These are phyloP conservation scores for Ptyas mucosa DNA, from an alignment of 2,113 vertebrate genomes.

Conservation along the genomic window DNA sequence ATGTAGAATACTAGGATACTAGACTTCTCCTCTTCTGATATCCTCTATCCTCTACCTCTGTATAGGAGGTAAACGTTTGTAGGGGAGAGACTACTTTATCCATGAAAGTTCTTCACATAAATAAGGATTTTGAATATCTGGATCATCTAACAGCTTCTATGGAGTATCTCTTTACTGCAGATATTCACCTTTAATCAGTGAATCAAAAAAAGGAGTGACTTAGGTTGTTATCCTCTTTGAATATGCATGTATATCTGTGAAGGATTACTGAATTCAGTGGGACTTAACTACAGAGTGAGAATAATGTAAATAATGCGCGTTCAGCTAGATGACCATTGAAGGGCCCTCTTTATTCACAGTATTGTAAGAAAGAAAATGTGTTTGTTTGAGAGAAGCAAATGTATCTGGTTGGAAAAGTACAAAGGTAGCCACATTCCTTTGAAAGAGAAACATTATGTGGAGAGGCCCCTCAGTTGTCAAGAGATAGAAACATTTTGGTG, in stretches of 20 bases:
- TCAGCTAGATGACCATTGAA: too few relatives aligned
- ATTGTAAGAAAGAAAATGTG: too few relatives aligned
- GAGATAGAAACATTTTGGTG: too few relatives aligned
- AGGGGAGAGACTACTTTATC: background rate
- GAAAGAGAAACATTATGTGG: too few relatives aligned
- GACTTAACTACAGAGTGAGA: background rate
- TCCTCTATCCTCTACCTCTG: too few relatives aligned
- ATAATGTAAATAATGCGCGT: too few relatives aligned
- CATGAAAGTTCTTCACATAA: too few relatives aligned
- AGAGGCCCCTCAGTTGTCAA: too few relatives aligned
- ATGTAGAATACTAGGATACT: background rate
- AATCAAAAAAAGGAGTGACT: background rate
- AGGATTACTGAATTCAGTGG: background rate
- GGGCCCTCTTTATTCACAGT: too few relatives aligned
- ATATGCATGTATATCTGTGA: background rate
- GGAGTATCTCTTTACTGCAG: background rate
- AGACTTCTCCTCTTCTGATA: background rate
- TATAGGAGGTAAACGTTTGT: background rate
- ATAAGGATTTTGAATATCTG: background rate
- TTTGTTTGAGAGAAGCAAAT: too few relatives aligned
- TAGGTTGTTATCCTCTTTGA: background rate
- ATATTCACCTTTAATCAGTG: background rate
- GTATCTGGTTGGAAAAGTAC: too few relatives aligned
- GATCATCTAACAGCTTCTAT: background rate
- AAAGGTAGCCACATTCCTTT: too few relatives aligned